Percentiles rank a stretch among this genome's conserved stretches.
phyloP scores from a whole-genome alignment of 2,113 vertebrate genomes.

The Brachyhypopomus gauderio region DNA sequence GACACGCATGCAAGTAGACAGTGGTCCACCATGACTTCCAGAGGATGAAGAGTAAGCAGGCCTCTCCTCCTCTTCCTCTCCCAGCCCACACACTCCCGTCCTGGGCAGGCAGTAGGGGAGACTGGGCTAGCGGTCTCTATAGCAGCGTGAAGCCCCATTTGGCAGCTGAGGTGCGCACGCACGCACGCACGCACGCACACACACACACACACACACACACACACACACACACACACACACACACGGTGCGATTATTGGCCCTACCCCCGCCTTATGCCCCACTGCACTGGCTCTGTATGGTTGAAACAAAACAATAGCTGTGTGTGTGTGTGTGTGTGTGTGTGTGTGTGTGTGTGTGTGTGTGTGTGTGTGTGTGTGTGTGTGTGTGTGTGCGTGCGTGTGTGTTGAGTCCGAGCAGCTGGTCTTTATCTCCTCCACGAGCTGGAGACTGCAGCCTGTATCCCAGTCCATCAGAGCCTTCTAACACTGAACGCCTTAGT shows the following conservation, averaged over 20 bases:
- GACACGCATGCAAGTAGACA: too few relatives aligned
- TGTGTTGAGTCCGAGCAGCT: not conserved
- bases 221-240: constrained; percentile 15
- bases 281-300: constrained; percentile 5
- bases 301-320: constrained; percentile 55
- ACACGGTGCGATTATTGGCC: not conserved
- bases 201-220: too few relatives aligned
- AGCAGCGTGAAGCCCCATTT: constrained; percentile 3
- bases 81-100: not conserved
- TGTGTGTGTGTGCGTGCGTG: constrained; percentile 27
- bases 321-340: constrained; percentile 5
- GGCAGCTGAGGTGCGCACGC: constrained; percentile 31
- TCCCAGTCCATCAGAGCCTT: constrained; percentile 47
- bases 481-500: constrained; percentile 61
- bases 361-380: constrained; percentile 2
- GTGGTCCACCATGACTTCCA: not conserved
- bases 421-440: constrained; percentile 21
- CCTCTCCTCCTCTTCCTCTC: not conserved
- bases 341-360: constrained; percentile 2
- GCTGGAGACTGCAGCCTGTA: constrained; percentile 30
- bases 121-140: constrained; percentile 44
- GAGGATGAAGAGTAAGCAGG: not conserved
- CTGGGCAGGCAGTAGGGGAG: constrained; percentile 8
- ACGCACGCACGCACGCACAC: too few relatives aligned
- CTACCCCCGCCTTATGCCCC: constrained; percentile 38